These are phyloP conservation scores for Sorex maritimensis DNA, from an alignment of 2,797 vertebrate genomes.

Conservation along the genomic window DNA sequence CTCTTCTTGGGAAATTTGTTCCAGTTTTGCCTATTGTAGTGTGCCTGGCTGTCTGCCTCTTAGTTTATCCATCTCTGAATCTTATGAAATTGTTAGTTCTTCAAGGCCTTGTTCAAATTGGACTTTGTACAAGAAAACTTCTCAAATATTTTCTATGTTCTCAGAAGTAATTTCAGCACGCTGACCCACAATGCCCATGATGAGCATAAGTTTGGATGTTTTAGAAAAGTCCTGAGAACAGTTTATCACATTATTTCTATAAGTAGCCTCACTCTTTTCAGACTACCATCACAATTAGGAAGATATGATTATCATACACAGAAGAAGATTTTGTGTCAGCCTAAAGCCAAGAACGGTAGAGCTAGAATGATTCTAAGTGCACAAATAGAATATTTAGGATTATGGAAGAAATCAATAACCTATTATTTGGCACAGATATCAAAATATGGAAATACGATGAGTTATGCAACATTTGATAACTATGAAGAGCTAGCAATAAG, in stretches of 20 bases:
- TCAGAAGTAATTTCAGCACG: neutral
- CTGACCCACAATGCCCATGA: neutral
- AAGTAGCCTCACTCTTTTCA: neutral
- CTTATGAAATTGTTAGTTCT: neutral
- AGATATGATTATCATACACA: neutral
- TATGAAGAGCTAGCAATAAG: neutral
- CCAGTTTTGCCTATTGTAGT: neutral
- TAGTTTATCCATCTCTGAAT: neutral
- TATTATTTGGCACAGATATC: too few species aligned
- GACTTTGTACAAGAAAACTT: constrained; percentile 13
- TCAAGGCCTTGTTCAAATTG: neutral
- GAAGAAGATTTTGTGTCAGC: neutral
- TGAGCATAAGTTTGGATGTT: neutral
- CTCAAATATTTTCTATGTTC: neutral
- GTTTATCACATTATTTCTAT: neutral
- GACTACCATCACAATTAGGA: neutral
- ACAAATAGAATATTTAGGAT: constrained; percentile 16
- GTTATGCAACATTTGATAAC: too few species aligned
- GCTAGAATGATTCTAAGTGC: constrained; percentile 30
- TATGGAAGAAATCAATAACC: constrained; percentile 1
- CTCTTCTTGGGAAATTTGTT: neutral
- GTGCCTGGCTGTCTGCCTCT: neutral
- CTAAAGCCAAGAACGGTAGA: too few species aligned
- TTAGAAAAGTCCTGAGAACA: neutral
- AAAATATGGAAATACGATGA: too few species aligned